Evolutionary conservation across 2,888 invertebrate species (phyloP).

Genomic region (Dioctria linearis): DNA sequence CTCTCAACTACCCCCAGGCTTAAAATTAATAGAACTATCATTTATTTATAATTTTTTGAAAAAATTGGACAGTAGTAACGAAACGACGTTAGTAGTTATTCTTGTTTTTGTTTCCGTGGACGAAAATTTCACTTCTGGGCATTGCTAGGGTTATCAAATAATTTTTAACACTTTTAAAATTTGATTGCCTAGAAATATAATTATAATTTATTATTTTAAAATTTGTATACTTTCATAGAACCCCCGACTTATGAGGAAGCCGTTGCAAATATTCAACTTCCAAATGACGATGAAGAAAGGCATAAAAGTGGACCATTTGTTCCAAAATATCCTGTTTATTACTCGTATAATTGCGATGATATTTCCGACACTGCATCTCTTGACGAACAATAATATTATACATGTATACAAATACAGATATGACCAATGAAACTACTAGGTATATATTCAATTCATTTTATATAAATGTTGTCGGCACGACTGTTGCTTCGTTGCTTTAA

Average conservation of each 20-base stretch:
- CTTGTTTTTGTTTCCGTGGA: no score
- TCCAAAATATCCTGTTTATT: conserved; percentile 20
- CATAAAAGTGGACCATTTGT: conserved; percentile 30
- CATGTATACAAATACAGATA: no score
- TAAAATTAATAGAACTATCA: no score
- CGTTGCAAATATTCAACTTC: not conserved
- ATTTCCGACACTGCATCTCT: not conserved
- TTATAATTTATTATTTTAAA: not conserved
- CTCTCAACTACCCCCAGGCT: no score
- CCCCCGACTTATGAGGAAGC: conserved; percentile 21
- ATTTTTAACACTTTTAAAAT: not conserved
- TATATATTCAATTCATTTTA: no score
- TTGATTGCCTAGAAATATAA: not conserved
- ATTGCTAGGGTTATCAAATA: not conserved
- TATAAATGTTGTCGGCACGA: no score
- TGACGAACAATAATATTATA: not conserved
- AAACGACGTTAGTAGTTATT: no score
- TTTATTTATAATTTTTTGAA: no score
- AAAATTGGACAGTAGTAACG: no score
- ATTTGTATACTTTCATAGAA: not conserved
- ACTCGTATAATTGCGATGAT: not conserved
- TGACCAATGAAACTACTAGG: no score
- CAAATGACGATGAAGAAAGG: not conserved
- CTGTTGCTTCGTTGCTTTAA: no score
- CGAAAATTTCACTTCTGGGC: no score